phyloP scores from a whole-genome alignment of 1,140 invertebrate species.

The Drosophila micromelanica region DNA sequence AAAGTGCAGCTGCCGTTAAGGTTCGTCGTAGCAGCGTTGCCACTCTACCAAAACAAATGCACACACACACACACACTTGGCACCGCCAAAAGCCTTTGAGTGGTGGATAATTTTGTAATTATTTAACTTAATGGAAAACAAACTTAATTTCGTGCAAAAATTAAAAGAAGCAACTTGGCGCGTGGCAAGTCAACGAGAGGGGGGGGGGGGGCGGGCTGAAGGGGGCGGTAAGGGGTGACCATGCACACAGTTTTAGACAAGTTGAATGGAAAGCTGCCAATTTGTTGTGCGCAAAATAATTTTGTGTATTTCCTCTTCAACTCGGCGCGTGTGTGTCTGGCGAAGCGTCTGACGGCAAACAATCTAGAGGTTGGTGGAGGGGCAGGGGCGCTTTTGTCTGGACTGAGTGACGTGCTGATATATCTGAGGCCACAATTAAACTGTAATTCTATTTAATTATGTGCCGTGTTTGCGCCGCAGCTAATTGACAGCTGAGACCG shows the following conservation, averaged over 20 bases:
- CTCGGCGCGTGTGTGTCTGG: conserved; percentile 26
- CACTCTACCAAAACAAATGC: conserved; percentile 45
- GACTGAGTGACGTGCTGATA: conserved; percentile 58
- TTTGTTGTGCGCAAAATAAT: conserved; percentile 52
- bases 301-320: conserved; percentile 9
- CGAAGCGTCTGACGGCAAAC: conserved; percentile 42
- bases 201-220: too few species aligned
- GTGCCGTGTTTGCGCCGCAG: conserved; percentile 43
- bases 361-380: neutral
- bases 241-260: conserved; percentile 52
- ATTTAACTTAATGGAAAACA: conserved; percentile 83
- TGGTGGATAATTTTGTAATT: conserved; percentile 78
- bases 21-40: conserved; percentile 38
- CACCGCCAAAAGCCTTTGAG: conserved; percentile 53
- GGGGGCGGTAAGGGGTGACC: neutral
- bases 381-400: neutral
- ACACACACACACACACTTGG: conserved; percentile 13
- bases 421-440: conserved; percentile 63
- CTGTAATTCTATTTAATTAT: conserved; percentile 74
- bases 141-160: conserved; percentile 74
- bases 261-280: conserved; percentile 57
- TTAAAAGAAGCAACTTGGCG: conserved; percentile 46
- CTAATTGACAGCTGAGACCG: conserved; percentile 62
- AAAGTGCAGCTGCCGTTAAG: conserved; percentile 65
- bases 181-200: conserved; percentile 15